Evolutionary conservation across 1,140 invertebrate genomes (phyloP).

Genomic region (Caenorhabditis briggsae): DNA sequence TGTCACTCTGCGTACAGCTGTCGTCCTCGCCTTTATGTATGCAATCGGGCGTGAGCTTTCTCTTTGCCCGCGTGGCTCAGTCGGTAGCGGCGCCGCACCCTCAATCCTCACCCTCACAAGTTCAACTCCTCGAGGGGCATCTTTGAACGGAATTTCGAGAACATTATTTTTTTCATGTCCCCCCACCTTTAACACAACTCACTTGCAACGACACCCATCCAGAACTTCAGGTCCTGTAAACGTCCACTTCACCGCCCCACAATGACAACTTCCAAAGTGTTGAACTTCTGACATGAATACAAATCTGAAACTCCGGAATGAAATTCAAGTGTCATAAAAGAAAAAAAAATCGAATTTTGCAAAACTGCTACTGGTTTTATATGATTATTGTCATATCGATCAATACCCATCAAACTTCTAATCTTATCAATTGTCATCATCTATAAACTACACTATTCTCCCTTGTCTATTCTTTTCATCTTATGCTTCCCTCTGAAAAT

Average conservation of each 20-base stretch:
- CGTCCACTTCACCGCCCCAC: conserved; percentile 80
- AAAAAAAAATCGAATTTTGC: not conserved
- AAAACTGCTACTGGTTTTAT: not conserved
- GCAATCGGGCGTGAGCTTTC: too few relatives aligned
- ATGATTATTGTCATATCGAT: not conserved
- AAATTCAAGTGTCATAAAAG: too few relatives aligned
- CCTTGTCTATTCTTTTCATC: not conserved
- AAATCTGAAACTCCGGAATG: not conserved
- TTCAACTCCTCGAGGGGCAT: too few relatives aligned
- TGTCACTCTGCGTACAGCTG: too few relatives aligned
- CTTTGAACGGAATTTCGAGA: too few relatives aligned
- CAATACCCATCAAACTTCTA: conserved; percentile 1
- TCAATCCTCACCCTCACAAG: too few relatives aligned
- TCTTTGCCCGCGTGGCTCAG: too few relatives aligned
- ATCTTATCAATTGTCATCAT: conserved; percentile 39
- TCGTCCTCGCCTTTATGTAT: too few relatives aligned
- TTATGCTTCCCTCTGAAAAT: conserved; percentile 7
- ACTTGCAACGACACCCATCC: conserved; percentile 80
- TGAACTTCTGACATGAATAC: conserved; percentile 67
- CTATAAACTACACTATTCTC: not conserved
- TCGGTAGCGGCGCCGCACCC: too few relatives aligned
- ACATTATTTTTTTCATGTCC: too few relatives aligned
- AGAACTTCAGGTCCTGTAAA: conserved; percentile 78
- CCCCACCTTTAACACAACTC: conserved; percentile 57
- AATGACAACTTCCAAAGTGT: conserved; percentile 81